phyloP scores from a whole-genome alignment of 1,140 invertebrate genomes.

The Scaptomyza pallida region DNA sequence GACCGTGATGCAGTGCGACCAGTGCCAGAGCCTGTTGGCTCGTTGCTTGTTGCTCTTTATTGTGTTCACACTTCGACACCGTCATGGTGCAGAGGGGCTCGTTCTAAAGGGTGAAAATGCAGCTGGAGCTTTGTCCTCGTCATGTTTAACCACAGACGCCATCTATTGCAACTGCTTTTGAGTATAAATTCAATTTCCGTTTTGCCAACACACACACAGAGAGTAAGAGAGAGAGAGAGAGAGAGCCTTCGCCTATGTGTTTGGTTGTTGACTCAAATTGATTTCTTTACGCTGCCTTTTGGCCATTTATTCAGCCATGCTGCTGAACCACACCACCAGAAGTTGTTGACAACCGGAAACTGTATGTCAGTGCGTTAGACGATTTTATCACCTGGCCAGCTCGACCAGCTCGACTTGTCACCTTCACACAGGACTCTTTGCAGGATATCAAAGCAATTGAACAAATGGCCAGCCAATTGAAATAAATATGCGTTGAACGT shows the following conservation, averaged over 20 bases:
- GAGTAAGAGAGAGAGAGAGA: not conserved
- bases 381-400: not conserved
- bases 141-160: not conserved
- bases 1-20: not conserved
- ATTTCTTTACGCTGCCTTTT: slow-evolving; percentile 19
- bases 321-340: no score
- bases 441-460: not conserved
- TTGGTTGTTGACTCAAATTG: slow-evolving; percentile 31
- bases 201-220: slow-evolving; percentile 16
- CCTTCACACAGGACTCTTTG: not conserved
- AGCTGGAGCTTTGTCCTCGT: not conserved
- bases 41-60: slow-evolving; percentile 5
- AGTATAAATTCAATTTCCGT: slow-evolving; percentile 42
- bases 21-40: no score
- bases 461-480: not conserved
- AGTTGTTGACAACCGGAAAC: slow-evolving; percentile 8
- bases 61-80: not conserved
- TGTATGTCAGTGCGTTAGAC: not conserved
- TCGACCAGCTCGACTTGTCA: not conserved
- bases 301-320: not conserved
- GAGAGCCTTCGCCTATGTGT: not conserved
- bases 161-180: slow-evolving; percentile 7
- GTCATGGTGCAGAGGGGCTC: no score
- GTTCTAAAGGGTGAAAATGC: not conserved
- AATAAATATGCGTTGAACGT: not conserved